phyloP scores from a whole-genome alignment of 2,888 invertebrate species.

The Venusia cambrica region DNA sequence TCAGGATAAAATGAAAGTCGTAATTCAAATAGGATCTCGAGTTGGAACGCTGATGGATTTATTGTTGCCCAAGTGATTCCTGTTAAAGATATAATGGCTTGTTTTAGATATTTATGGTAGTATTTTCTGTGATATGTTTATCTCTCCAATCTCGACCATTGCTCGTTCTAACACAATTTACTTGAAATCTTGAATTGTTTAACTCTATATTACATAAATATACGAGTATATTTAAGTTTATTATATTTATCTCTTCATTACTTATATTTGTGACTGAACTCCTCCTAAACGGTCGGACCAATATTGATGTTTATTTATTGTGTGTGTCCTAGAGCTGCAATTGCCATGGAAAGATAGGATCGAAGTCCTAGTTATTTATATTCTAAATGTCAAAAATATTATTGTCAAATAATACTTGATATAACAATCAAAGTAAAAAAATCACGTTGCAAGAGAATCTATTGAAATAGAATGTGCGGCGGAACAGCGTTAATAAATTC shows the following conservation, averaged over 20 bases:
- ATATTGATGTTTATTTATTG: too few relatives aligned
- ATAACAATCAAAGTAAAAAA: constrained; percentile 5
- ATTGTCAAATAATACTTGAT: not conserved
- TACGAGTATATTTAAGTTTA: too few relatives aligned
- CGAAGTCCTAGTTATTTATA: too few relatives aligned
- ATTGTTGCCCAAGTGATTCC: constrained; percentile 20
- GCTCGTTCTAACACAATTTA: too few relatives aligned
- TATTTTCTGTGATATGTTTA: not conserved
- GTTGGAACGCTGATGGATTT: constrained; percentile 24
- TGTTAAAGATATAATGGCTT: constrained; percentile 12
- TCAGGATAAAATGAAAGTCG: constrained; percentile 22
- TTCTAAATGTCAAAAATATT: too few relatives aligned
- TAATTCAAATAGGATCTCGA: constrained; percentile 25
- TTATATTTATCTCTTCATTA: too few relatives aligned
- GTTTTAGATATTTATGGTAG: constrained; percentile 6
- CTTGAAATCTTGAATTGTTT: too few relatives aligned
- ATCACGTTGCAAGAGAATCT: not conserved
- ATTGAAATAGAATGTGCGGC: constrained; percentile 7
- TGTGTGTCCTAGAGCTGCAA: too few relatives aligned
- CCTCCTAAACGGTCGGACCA: too few relatives aligned
- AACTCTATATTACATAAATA: too few relatives aligned
- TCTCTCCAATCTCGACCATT: not conserved
- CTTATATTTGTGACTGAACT: too few relatives aligned
- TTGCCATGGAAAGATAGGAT: too few relatives aligned
- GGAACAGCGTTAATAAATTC: constrained; percentile 11